Conservation (phyloP, 2,888 invertebrate genomes). For the Ornithoptera priamus region DNA sequence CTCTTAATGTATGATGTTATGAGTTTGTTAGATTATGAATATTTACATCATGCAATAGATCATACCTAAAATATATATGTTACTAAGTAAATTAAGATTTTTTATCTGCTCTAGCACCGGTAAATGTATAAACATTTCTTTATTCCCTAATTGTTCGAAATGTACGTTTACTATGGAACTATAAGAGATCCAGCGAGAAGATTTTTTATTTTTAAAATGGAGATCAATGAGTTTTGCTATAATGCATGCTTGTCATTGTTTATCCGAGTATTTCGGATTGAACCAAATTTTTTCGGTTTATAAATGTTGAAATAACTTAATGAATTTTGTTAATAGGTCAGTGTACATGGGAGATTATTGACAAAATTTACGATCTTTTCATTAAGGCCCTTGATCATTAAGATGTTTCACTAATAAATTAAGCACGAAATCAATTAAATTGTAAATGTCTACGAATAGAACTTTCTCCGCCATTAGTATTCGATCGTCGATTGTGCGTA, state of each 20-base stretch:
- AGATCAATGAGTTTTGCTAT: too few relatives aligned
- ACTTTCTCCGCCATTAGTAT: constrained; percentile 27
- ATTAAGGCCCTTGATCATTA: constrained; percentile 9
- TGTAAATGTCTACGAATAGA: constrained; percentile 17
- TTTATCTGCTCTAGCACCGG: not conserved
- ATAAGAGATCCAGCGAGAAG: too few relatives aligned
- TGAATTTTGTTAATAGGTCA: too few relatives aligned
- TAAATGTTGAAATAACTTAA: too few relatives aligned
- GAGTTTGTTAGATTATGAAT: constrained; percentile 27
- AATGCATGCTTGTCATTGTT: too few relatives aligned
- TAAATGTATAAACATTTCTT: too few relatives aligned
- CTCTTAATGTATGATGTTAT: constrained; percentile 38
- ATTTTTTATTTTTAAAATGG: too few relatives aligned
- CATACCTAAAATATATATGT: constrained; percentile 12
- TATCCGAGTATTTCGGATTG: too few relatives aligned
- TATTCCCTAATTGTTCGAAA: too few relatives aligned
- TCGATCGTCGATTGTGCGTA: constrained; percentile 14
- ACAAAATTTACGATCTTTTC: not conserved
- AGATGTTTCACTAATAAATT: constrained; percentile 14
- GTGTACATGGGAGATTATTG: not conserved
- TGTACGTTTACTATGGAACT: too few relatives aligned
- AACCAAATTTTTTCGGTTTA: too few relatives aligned
- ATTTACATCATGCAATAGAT: constrained; percentile 20
- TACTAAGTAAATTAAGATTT: not conserved
- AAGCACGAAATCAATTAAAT: constrained; percentile 28